These are phyloP conservation scores for Halictus quadricinctus DNA, from an alignment of 2,888 invertebrate genomes.

Conservation along the genomic window DNA sequence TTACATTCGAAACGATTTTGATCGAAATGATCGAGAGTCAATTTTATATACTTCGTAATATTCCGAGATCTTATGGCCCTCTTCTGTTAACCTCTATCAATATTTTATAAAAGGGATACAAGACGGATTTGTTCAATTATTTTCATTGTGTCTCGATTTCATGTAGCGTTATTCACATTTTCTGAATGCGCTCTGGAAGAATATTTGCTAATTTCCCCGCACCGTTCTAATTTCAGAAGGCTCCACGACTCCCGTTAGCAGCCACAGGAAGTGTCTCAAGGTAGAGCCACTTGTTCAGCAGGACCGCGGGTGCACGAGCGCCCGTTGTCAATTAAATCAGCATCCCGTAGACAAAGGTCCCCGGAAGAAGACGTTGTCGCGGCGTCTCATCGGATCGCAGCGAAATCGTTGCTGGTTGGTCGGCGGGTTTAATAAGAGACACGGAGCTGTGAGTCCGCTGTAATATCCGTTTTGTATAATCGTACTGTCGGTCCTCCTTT, in stretches of 20 bases:
- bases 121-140: neutral
- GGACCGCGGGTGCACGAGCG: neutral
- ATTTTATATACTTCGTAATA: too few species aligned
- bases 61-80: too few species aligned
- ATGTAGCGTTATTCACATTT: neutral
- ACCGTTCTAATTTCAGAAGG: neutral
- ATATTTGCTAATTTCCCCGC: neutral
- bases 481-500: constrained; percentile 72
- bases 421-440: constrained; percentile 72
- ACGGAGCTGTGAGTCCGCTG: constrained; percentile 66
- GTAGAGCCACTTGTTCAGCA: neutral
- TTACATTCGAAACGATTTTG: too few species aligned
- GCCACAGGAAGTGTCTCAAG: neutral
- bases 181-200: neutral
- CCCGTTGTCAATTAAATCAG: constrained; percentile 42
- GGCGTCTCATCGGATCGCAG: constrained; percentile 66
- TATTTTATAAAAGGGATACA: too few species aligned
- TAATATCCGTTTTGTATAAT: constrained; percentile 76
- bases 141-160: neutral
- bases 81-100: too few species aligned
- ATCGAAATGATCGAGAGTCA: too few species aligned
- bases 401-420: constrained; percentile 54
- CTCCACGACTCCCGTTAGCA: neutral
- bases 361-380: constrained; percentile 59
- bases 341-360: constrained; percentile 14